Base-by-base conservation (phyloP, 2,797 vertebrate genomes). In the Notamacropus eugenii region DNA sequence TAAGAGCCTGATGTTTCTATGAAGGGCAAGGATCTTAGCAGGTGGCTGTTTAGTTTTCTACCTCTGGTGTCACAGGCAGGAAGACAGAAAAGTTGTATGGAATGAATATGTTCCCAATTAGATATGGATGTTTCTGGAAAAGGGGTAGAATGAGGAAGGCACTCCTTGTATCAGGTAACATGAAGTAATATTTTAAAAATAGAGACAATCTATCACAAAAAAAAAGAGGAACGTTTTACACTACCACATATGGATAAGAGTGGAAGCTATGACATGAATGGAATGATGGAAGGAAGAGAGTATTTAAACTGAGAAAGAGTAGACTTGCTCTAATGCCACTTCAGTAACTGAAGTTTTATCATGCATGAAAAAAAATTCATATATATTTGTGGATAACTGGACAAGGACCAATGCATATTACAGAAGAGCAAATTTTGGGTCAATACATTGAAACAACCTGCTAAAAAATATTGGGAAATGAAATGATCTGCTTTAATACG, bases 391-490 rank as follows among this genome's bases (percentile, higher is more conserved):
- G 40, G 40, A 87, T 87, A 87, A 87, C 22, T 82, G 40, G 12
- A 87, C 74, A 27, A 87, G 19, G 19, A 27, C 46, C 22, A 46
- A 82, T 13, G 1, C n/a, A 90, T 90, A 22, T 27, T 90, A 58
- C 5, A 46, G 54, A 92, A 56, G 59, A 54, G 14, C 94, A n/a
- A 31, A 19, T 91, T 13, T 95, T 40, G 34, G 82, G n/a, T 58
- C 31, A 95, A 12, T 91, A 92, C 50, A 87, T 94, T 54, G 19
- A n/a, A 92, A 93, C 55, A 27, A 67, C 90, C 55, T 74, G 52
- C 92, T 90, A 50, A 92, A 90, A 52, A 92, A 92, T 46, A 46
- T 46, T 87, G 22, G 74, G 6, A 34, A 96, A 59, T 34, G 57
- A 27, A 50, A 28, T 96, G 13, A 19, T 1, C 94, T 34, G 1